phyloP scores from a whole-genome alignment of 2,888 invertebrate species.

The Panopea generosa region DNA sequence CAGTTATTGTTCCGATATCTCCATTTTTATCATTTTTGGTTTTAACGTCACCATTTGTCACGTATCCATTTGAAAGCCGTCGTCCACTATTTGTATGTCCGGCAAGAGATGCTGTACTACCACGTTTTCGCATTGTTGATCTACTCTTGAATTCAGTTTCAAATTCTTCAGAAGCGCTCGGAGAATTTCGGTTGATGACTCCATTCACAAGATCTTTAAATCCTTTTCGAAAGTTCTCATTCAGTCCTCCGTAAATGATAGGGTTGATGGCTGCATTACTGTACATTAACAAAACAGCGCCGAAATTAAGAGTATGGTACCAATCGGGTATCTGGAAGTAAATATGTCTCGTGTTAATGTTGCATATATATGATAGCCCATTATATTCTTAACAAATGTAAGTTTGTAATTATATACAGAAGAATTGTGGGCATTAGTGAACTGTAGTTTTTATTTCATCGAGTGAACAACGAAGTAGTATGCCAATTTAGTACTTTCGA shows the following conservation, averaged over 20 bases:
- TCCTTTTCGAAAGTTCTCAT: conserved; percentile 76
- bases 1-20: too few relatives aligned
- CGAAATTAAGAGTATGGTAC: conserved; percentile 75
- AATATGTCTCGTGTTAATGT: too few relatives aligned
- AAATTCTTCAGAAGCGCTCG: conserved; percentile 39
- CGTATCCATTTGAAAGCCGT: too few relatives aligned
- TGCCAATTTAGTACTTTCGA: too few relatives aligned
- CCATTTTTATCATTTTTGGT: too few relatives aligned
- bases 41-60: too few relatives aligned
- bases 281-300: conserved; percentile 76
- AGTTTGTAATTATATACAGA: too few relatives aligned
- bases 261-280: conserved; percentile 79
- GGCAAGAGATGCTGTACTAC: conserved; percentile 1
- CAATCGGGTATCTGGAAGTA: conserved; percentile 74
- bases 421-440: too few relatives aligned
- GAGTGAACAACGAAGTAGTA: too few relatives aligned
- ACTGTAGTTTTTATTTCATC: too few relatives aligned
- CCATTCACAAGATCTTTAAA: conserved; percentile 70
- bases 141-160: conserved; percentile 42
- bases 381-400: too few relatives aligned
- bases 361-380: too few relatives aligned
- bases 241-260: conserved; percentile 77
- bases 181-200: conserved; percentile 33
- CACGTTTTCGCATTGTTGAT: conserved; percentile 21
- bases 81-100: neutral